Evolutionary conservation across 2,888 invertebrate genomes (phyloP), one percentile per base, ranked within the genome.

Genomic region (Allolobophora icterica): DNA sequence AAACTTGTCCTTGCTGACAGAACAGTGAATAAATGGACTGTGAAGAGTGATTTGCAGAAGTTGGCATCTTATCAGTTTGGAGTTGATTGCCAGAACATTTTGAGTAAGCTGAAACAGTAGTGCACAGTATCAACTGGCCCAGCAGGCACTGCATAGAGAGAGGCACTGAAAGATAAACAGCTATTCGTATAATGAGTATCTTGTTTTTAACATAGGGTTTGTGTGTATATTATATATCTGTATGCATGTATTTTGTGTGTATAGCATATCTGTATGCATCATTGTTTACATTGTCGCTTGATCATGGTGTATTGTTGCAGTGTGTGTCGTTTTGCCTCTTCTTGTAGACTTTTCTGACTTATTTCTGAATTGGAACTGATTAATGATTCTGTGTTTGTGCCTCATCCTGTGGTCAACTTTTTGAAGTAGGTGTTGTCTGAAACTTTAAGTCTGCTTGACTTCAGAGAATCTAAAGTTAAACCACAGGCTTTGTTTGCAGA

Each of bases 271-370:
- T 71, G 30, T 71, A 13, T 71, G 71, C n/a, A 71, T 71, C 71
- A 71, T 71, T 17, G 71, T 71, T 71, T 71, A 71, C 71, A 71
- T 71, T 71, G 71, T 71, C 71, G 71, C 71, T 71, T 71, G 71
- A 71, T 71, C 71, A 71, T n/a, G 71, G 71, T 71, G 71, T 71
- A 8, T 71, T 71, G 71, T 71, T n/a, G 71, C 71, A n/a, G 71
- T 71, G 71, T 71, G 30, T 30, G 42, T 42, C 42, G 42, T 52
- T 71, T 71, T 71, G 71, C 71, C 71, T 71, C 71, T 71, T 71
- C 71, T 30, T 13, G n/a, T 71, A 71, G n/a, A 71, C n/a, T 8
- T 71, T 58, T 71, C 71, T 71, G 30, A n/a, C 17, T 11, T 71
- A 8, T 30, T 71, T 71, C 71, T 71, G 71, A 71, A 71, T 71